phyloP scores from a whole-genome alignment of 2,113 vertebrate genomes.

The Laterallus jamaicensis region DNA sequence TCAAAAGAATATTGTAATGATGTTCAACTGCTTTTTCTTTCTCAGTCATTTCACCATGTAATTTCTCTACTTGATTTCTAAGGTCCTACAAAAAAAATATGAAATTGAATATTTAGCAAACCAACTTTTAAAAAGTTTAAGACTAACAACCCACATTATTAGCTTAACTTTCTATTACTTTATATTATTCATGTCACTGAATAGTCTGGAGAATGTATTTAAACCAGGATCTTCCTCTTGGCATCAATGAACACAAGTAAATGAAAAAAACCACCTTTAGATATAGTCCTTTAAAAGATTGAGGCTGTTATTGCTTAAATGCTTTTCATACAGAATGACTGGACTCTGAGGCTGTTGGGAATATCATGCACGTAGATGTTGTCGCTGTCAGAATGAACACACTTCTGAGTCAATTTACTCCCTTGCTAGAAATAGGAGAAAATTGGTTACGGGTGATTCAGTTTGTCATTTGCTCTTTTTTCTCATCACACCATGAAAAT shows the following conservation, averaged over 20 bases:
- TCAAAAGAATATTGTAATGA: conserved; percentile 78
- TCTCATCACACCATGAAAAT: conserved; percentile 22
- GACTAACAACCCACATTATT: not conserved
- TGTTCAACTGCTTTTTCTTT: conserved; percentile 82
- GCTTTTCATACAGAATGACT: not conserved
- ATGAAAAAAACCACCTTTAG: not conserved
- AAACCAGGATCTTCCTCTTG: not conserved
- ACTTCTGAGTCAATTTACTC: conserved; percentile 21
- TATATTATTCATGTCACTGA: not conserved
- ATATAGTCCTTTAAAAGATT: not conserved
- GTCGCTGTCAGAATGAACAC: not conserved
- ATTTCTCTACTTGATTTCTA: conserved; percentile 90
- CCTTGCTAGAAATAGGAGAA: not conserved
- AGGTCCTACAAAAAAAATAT: conserved; percentile 77
- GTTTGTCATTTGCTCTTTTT: conserved; percentile 46
- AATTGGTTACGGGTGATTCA: conserved; percentile 36
- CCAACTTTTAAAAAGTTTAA: not conserved
- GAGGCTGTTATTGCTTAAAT: not conserved
- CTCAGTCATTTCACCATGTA: conserved; percentile 81
- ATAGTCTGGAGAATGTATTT: not conserved
- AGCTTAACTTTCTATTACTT: not conserved
- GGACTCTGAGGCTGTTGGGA: not conserved
- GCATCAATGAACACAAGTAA: not conserved
- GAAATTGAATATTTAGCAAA: conserved; percentile 18
- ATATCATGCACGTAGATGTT: not conserved